These are phyloP conservation scores for Daubentonia madagascariensis DNA, from an alignment of 2,113 vertebrate genomes.

Conservation along the genomic window DNA sequence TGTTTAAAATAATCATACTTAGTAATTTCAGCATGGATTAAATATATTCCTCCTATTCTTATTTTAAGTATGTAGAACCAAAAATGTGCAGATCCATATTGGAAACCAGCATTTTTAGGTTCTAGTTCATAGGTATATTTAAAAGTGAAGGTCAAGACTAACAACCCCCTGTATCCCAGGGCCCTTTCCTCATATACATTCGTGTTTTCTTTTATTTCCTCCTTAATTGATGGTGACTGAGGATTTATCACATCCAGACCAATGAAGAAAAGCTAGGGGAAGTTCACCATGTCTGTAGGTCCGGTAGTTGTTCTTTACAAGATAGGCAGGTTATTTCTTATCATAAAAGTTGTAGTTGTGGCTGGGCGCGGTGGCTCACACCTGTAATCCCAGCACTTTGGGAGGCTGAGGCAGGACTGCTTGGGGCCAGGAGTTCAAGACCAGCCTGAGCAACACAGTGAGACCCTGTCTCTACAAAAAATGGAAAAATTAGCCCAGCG, in stretches of 20 bases:
- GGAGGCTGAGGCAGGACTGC: no score
- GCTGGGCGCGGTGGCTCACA: no score
- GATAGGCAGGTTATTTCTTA: not conserved
- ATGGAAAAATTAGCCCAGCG: no score
- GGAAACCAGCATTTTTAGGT: constrained; percentile 8
- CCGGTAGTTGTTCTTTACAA: not conserved
- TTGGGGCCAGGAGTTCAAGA: not conserved
- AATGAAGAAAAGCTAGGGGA: not conserved
- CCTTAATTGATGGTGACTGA: not conserved
- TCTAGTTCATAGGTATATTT: not conserved
- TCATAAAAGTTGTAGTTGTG: not conserved
- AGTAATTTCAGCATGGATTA: constrained; percentile 26
- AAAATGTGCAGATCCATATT: not conserved
- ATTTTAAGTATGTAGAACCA: not conserved
- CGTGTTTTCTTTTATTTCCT: constrained; percentile 14
- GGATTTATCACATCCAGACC: not conserved
- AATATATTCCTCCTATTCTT: constrained; percentile 19
- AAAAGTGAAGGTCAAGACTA: constrained; percentile 13
- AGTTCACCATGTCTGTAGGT: not conserved
- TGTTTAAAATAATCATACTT: not conserved
- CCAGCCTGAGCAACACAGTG: not conserved
- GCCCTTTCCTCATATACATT: not conserved
- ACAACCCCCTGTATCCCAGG: not conserved
- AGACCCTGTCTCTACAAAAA: no score
- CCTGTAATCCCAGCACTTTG: no score